Percentiles rank a stretch among this genome's conserved stretches.
Conservation (phyloP, 2,888 invertebrate species). For the Callyntrura guangdongensis region DNA sequence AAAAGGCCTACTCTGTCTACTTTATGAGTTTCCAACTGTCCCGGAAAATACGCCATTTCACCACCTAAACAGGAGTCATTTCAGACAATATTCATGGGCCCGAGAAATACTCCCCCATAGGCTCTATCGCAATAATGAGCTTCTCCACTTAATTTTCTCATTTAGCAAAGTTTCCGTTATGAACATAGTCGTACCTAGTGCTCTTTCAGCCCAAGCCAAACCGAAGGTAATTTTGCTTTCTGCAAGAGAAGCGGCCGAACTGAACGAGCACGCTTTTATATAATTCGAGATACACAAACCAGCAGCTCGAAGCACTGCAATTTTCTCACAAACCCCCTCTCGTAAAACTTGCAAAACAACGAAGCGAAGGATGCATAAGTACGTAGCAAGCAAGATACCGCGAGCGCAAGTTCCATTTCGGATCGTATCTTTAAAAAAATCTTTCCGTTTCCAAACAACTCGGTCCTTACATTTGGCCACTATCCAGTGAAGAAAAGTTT, state of each 20-base stretch:
- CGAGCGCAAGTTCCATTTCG: no score
- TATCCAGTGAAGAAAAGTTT: no score
- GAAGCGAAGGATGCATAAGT: not conserved
- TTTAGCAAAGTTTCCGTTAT: not conserved
- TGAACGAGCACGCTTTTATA: no score
- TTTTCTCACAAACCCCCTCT: slow-evolving; percentile 44
- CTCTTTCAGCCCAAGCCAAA: no score
- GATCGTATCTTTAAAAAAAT: no score
- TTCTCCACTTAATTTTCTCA: not conserved
- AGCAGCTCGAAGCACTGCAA: slow-evolving; percentile 14
- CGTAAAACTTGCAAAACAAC: slow-evolving; percentile 32
- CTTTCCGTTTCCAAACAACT: no score
- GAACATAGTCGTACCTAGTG: no score
- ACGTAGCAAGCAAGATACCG: not conserved
- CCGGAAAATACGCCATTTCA: not conserved
- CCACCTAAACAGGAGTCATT: not conserved
- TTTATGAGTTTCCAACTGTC: not conserved
- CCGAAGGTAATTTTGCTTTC: not conserved
- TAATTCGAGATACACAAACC: not conserved
- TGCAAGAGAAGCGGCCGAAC: no score
- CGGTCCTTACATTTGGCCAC: no score
- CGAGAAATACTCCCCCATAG: not conserved
- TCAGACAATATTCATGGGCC: no score
- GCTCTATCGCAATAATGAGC: not conserved
- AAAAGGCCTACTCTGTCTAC: not conserved